A percentile compares a stretch with the other conserved stretches of the same genome.
Evolutionary conservation across 2,113 vertebrate species (phyloP).

Genomic region (Tympanuchus pallidicinctus): DNA sequence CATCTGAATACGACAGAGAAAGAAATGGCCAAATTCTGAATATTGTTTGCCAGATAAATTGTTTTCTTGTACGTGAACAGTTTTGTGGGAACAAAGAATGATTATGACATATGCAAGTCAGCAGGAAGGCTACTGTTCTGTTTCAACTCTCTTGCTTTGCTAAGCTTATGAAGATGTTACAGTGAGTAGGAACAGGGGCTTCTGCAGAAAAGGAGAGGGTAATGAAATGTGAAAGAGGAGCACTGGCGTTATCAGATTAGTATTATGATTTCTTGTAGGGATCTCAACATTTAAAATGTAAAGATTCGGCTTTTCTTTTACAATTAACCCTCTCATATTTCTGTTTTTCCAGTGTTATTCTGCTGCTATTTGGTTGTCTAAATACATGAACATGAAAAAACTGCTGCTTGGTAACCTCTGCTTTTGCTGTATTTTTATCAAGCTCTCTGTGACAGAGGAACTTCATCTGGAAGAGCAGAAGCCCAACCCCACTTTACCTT

Average conservation of each 20-base stretch:
- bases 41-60: background rate
- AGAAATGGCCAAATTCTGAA: background rate
- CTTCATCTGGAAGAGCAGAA: background rate
- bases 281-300: background rate
- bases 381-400: background rate
- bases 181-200: background rate
- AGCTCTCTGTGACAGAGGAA: background rate
- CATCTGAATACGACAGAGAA: background rate
- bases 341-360: accelerated
- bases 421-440: background rate
- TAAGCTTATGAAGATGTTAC: background rate
- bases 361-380: background rate
- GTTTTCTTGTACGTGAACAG: background rate
- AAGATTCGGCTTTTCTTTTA: background rate
- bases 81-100: background rate
- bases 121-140: background rate
- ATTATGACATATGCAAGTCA: background rate
- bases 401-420: background rate
- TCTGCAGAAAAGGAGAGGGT: background rate
- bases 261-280: background rate
- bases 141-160: background rate
- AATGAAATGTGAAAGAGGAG: background rate
- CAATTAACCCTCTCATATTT: background rate
- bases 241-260: accelerated
- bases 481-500: background rate